Base-by-base conservation (phyloP, 2,797 vertebrate genomes). In the Lutjanus argentimaculatus region DNA sequence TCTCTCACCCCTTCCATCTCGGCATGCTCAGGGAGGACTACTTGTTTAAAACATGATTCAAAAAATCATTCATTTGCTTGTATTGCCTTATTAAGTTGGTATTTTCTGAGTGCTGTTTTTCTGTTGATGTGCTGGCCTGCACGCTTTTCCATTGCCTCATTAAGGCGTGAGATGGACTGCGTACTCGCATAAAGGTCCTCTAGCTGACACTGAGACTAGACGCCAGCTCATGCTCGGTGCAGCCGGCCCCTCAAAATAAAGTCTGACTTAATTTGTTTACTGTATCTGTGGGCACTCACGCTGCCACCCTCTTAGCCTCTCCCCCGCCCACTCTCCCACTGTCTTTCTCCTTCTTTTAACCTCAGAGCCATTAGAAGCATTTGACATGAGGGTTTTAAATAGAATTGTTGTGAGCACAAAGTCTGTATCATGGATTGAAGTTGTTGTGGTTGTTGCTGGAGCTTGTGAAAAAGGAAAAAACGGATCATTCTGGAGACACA, bases 211-310 rank as follows among this genome's bases (percentile, higher is more conserved):
- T 56, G 80, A 89, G 92, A 93, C 93, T 80, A 91, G 90, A 91
- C 89, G 86, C 93, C 92, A 92, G 92, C 91, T 93, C 91, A 90
- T 88, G 89, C 92, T 91, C 84, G 6, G 78, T 83, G 82, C 82
- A 87, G 92, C 80, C 80, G 48, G 85, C 85, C 86, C 85, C 88
- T 91, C 86, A 90, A 94, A 95, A 95, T 93, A 94, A 92, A 93
- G 89, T 91, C 91, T 93, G 93, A 95, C 93, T 94, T 94, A 87
- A 95, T 95, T 93, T 95, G 93, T 95, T 96, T 91, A 94, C 93
- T 92, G 91, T 92, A 92, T 92, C 90, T 89, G 90, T 87, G 90
- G 88, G 90, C 89, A 74, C 84, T 92, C 78, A 11, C 82, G 83
- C 85, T 80, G 75, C 79, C 83, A 75, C 79, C 88, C 90, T 79